Evolutionary conservation across 2,888 invertebrate species (phyloP), one percentile per base, ranked within the genome.

Genomic region (Drosophila mercatorum): DNA sequence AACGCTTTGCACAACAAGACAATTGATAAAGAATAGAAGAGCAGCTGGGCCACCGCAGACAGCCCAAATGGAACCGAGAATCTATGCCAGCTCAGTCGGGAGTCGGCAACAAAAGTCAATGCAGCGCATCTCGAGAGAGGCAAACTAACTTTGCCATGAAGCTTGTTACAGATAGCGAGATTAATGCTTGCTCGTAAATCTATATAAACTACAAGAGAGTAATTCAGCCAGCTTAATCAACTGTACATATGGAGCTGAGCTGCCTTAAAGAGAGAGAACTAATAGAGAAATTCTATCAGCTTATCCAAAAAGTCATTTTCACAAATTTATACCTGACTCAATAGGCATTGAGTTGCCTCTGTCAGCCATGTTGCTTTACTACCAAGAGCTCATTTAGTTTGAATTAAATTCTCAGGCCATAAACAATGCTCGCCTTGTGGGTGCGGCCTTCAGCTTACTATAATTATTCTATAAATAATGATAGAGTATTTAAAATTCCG

Each of bases 1-100:
- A 85, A 85, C 89, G 89, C 88, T 77, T 84, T 89, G 72, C 77
- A 80, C 68, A 59, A 73, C 72, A 75, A 86, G 87, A 89, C 87
- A 84, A 89, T 89, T 87, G 84, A 81, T 83, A 79, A 73, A 80
- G 73, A 80, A 81, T 68, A 72, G 70, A 67, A 59, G 36, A 65
- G 41, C 40, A 65, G 51, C 49, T 46, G 62, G n/a, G 28, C 17
- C 53, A 12, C 17, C 53, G n/a, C 52, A 52, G 40, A 14, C 44
- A 57, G 46, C 56, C 58, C 57, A 68, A 63, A 57, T 38, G 46
- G 59, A 57, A 47, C 31, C 17, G 8, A 26, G 46, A 57, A 70
- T 62, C 63, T 26, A 51, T 34, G 40, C n/a, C 17, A 38, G 8
- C 22, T 43, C 12, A 36, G 49, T 17, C 6, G 49, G 31, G 49